Percentiles rank a stretch among this genome's conserved stretches.
These are phyloP conservation scores for Aspidapion aeneum DNA, from an alignment of 2,888 invertebrate species.

Conservation along the genomic window DNA sequence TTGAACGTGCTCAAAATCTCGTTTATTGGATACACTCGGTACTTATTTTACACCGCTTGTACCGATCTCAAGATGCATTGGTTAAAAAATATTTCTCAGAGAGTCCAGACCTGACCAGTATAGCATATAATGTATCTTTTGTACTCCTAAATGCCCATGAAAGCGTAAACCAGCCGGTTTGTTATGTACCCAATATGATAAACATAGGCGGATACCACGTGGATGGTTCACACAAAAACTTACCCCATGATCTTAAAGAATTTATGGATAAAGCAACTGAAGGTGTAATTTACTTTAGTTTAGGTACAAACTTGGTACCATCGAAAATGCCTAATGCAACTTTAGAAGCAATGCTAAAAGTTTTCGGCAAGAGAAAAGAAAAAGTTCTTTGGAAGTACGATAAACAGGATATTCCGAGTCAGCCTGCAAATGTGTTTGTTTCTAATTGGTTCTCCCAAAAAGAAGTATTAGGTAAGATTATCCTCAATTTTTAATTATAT, in stretches of 20 bases:
- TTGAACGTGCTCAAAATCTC: constrained; percentile 22
- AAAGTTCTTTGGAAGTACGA: constrained; percentile 69
- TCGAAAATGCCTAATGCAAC: constrained; percentile 53
- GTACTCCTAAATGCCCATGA: constrained; percentile 46
- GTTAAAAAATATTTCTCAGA: constrained; percentile 34
- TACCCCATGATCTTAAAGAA: constrained; percentile 48
- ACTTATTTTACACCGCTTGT: constrained; percentile 24
- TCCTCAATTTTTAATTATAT: not conserved
- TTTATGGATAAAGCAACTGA: constrained; percentile 51
- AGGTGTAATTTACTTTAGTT: constrained; percentile 56
- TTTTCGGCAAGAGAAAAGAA: constrained; percentile 57
- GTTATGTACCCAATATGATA: constrained; percentile 53
- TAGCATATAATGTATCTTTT: constrained; percentile 33
- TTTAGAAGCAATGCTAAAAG: constrained; percentile 52
- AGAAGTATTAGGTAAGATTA: constrained; percentile 33
- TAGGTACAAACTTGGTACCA: constrained; percentile 58
- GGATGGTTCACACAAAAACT: constrained; percentile 28
- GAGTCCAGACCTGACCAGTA: constrained; percentile 28
- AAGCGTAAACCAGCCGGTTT: constrained; percentile 49
- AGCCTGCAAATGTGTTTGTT: constrained; percentile 44
- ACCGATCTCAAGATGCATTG: constrained; percentile 30
- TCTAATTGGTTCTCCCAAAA: constrained; percentile 36
- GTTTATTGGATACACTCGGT: constrained; percentile 11
- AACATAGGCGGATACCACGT: constrained; percentile 54
- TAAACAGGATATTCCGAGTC: constrained; percentile 41